Evolutionary conservation across 37 sponge, comb jelly and placozoan species (phyloP).

Genomic region (Tethya wilhelma): DNA sequence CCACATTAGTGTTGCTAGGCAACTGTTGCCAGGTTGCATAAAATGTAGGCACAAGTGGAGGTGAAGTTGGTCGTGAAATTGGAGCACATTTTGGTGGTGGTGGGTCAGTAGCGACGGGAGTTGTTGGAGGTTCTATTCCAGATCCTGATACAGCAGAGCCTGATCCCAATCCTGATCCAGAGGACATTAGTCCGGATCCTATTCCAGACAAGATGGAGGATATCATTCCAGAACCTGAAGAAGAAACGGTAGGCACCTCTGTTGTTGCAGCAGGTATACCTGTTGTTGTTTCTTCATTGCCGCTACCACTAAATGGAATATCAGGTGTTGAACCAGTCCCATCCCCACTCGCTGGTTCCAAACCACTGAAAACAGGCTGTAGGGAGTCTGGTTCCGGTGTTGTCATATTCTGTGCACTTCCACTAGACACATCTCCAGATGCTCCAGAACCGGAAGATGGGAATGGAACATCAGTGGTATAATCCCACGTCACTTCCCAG

Average conservation of each 20-base stretch:
- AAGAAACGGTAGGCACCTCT: background rate
- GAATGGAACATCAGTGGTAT: background rate
- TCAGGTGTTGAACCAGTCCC: too few relatives aligned
- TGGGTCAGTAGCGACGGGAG: background rate
- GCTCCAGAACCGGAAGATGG: background rate
- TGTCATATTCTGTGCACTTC: background rate
- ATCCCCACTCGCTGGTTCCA: conserved; percentile 24
- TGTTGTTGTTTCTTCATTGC: too few relatives aligned
- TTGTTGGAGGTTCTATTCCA: conserved; percentile 1
- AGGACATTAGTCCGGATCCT: background rate
- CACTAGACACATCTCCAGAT: background rate
- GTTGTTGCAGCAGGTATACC: too few relatives aligned
- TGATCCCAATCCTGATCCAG: conserved; percentile 18
- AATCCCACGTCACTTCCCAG: conserved; percentile 85
- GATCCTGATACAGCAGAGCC: conserved; percentile 24
- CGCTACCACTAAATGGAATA: too few relatives aligned
- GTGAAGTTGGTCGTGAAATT: background rate
- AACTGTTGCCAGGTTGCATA: conserved; percentile 72
- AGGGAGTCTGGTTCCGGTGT: background rate
- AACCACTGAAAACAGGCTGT: background rate
- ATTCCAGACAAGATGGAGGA: too few relatives aligned
- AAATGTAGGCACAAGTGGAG: conserved; percentile 19
- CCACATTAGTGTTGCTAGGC: conserved; percentile 25
- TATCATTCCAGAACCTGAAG: conserved; percentile 21
- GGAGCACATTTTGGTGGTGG: conserved; percentile 22